A percentile compares a stretch with the other conserved stretches of the same genome.
These are phyloP conservation scores for Bombyx mandarina DNA, from an alignment of 1,140 invertebrate species.

Conservation along the genomic window DNA sequence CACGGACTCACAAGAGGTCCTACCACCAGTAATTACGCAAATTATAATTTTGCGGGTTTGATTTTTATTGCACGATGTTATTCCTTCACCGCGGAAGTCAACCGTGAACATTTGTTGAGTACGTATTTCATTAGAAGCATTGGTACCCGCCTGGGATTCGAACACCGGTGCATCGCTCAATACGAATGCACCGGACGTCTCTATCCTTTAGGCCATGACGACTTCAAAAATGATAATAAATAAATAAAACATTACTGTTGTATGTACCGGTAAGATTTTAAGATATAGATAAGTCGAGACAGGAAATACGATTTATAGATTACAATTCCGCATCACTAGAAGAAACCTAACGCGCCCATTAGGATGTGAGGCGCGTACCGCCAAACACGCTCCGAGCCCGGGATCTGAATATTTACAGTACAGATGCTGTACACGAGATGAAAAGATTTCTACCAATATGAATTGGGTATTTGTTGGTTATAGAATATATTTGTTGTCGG, in stretches of 20 bases:
- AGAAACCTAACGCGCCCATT: slow-evolving; percentile 24
- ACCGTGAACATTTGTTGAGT: too few species aligned
- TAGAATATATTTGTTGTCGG: too few species aligned
- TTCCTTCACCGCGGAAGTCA: too few species aligned
- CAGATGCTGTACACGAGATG: slow-evolving; percentile 6
- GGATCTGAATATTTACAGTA: slow-evolving; percentile 46
- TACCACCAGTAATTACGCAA: too few species aligned
- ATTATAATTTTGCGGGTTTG: too few species aligned
- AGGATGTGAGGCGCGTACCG: slow-evolving; percentile 35
- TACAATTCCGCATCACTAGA: slow-evolving; percentile 4
- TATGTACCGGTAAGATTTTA: not conserved
- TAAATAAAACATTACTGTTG: not conserved
- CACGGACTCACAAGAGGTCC: too few species aligned
- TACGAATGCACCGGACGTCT: too few species aligned
- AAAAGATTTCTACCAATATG: slow-evolving; percentile 1
- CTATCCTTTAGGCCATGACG: too few species aligned
- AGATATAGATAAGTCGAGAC: slow-evolving; percentile 2
- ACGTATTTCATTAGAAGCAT: too few species aligned
- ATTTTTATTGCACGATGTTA: too few species aligned
- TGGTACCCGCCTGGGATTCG: too few species aligned
- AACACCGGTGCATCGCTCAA: too few species aligned
- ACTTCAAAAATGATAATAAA: not conserved
- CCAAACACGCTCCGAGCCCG: slow-evolving; percentile 21
- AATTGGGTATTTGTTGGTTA: not conserved
- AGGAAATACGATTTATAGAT: slow-evolving; percentile 5